A percentile compares a stretch with the other conserved stretches of the same genome.
Evolutionary conservation across 2,113 vertebrate genomes (phyloP).

Genomic region (Odocoileus hemionus): DNA sequence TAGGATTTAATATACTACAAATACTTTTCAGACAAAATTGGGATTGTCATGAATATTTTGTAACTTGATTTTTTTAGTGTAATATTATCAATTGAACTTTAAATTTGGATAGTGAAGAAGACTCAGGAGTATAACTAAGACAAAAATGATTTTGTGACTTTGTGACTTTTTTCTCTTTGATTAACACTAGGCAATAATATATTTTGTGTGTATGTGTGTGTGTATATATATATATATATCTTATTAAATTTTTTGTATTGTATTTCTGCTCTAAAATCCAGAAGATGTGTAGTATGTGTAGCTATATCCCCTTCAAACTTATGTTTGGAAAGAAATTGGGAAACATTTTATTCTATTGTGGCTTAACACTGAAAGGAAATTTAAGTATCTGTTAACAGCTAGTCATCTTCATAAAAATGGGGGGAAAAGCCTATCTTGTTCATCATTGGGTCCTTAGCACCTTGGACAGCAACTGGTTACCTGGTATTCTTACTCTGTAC

Average conservation of each 20-base stretch:
- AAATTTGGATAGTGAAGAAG: slow-evolving; percentile 14
- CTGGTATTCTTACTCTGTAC: background rate
- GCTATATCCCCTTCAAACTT: background rate
- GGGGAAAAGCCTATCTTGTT: background rate
- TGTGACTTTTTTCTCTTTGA: background rate
- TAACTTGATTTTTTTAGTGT: background rate
- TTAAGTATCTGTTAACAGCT: background rate
- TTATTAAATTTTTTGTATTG: background rate
- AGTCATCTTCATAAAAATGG: background rate
- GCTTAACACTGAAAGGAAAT: slow-evolving; percentile 34
- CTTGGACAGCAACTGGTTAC: background rate
- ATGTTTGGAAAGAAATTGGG: background rate
- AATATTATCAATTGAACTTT: background rate
- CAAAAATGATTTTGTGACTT: slow-evolving; percentile 11
- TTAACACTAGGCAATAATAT: background rate
- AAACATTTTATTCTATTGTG: background rate
- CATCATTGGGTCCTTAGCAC: slow-evolving; percentile 15
- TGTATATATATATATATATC: background rate
- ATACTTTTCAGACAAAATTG: background rate
- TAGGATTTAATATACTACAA: background rate
- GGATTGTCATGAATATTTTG: background rate
- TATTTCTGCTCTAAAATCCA: slow-evolving; percentile 8
- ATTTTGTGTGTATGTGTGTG: background rate
- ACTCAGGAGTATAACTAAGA: slow-evolving; percentile 1
- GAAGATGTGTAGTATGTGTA: background rate